Evolutionary conservation across 2,797 vertebrate species (phyloP).

Genomic region (Pyrocephalus nanus): DNA sequence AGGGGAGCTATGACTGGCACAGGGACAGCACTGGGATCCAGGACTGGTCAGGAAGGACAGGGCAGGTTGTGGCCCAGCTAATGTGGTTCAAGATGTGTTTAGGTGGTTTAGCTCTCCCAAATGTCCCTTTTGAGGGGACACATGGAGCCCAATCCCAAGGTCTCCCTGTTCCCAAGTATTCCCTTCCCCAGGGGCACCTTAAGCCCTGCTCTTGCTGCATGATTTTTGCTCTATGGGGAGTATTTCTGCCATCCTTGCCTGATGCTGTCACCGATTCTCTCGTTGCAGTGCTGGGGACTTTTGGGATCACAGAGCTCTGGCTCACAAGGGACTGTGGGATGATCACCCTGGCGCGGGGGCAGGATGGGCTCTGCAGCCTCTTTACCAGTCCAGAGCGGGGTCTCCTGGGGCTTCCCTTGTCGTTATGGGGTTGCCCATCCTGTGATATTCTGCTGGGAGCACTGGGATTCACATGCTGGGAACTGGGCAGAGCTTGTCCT

Average conservation of each 20-base stretch:
- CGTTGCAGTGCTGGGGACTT: not conserved
- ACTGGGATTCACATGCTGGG: too few species aligned
- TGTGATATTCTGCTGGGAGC: not conserved
- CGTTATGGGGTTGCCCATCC: not conserved
- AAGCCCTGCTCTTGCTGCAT: not conserved
- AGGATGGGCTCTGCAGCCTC: not conserved
- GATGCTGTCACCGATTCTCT: accelerated
- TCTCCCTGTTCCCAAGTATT: accelerated
- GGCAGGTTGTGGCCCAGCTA: not conserved
- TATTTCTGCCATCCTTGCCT: accelerated
- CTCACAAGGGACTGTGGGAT: not conserved
- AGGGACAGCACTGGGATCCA: accelerated
- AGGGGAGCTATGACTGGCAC: accelerated
- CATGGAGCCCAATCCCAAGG: accelerated
- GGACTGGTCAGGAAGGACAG: not conserved
- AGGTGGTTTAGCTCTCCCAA: not conserved
- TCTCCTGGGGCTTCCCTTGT: too few species aligned
- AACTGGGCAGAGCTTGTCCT: not conserved
- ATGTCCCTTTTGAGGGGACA: not conserved
- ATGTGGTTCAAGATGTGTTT: accelerated
- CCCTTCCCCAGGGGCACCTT: not conserved
- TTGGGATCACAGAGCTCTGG: not conserved
- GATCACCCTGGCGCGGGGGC: not conserved
- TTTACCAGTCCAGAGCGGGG: not conserved
- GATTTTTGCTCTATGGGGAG: accelerated